phyloP scores from a whole-genome alignment of 2,888 invertebrate genomes.

The Cabera pusaria region DNA sequence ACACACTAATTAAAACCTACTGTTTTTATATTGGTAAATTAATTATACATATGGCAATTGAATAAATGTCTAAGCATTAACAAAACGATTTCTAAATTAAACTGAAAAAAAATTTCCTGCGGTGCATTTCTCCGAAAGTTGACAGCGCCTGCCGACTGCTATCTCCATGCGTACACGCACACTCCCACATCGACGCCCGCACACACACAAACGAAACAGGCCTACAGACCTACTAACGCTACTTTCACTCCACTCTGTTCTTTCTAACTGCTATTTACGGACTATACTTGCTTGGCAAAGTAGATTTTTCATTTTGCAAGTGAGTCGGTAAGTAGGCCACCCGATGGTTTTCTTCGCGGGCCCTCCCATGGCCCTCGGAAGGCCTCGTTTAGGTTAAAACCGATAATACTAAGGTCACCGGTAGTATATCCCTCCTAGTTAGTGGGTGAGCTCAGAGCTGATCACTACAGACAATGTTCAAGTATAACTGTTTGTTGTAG shows the following conservation, averaged over 20 bases:
- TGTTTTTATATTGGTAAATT: too few species aligned
- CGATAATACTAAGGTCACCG: conserved; percentile 55
- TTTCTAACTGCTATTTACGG: conserved; percentile 42
- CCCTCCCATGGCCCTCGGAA: conserved; percentile 63
- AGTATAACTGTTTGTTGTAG: too few species aligned
- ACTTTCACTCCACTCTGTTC: conserved; percentile 54
- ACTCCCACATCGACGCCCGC: conserved; percentile 50
- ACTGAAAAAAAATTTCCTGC: conserved; percentile 40
- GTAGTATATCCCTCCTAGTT: conserved; percentile 21
- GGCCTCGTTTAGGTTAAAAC: conserved; percentile 53
- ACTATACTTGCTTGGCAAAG: conserved; percentile 35
- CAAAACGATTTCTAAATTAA: too few species aligned
- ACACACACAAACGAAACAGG: conserved; percentile 55
- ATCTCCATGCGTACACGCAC: conserved; percentile 78
- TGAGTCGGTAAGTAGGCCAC: conserved; percentile 68
- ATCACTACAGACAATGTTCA: too few species aligned
- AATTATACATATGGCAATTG: too few species aligned
- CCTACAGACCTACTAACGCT: conserved; percentile 79
- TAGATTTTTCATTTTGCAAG: conserved; percentile 39
- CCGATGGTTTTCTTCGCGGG: conserved; percentile 71
- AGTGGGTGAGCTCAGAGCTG: conserved; percentile 2
- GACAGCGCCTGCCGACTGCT: conserved; percentile 59
- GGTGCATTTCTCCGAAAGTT: conserved; percentile 74
- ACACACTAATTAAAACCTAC: too few species aligned
- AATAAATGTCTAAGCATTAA: too few species aligned